Conservation (phyloP, 2,113 vertebrate species). For the Fregata magnificens region DNA sequence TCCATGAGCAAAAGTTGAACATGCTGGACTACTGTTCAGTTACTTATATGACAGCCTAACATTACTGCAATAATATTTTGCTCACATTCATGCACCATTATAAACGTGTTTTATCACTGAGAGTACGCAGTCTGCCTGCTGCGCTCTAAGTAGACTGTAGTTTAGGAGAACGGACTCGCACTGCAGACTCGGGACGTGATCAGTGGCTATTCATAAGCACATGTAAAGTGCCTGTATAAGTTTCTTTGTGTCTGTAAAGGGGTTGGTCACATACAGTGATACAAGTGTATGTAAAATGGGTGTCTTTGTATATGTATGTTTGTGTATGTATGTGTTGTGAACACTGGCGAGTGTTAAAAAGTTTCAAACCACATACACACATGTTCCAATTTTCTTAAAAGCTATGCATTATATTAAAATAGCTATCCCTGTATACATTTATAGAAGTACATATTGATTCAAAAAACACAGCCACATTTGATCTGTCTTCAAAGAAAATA, state of each 20-base stretch:
- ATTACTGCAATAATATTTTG: not conserved
- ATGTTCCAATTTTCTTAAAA: not conserved
- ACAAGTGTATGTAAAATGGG: not conserved
- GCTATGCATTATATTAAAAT: not conserved
- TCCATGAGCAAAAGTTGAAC: not conserved
- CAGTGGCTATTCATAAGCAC: not conserved
- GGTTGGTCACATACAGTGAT: not conserved
- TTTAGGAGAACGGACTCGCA: not conserved
- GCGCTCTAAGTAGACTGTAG: not conserved
- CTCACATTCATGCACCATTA: not conserved
- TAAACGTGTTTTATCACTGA: not conserved
- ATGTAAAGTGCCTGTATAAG: not conserved
- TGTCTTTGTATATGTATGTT: not conserved
- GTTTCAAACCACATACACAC: not conserved
- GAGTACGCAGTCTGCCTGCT: not conserved
- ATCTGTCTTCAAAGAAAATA: not conserved
- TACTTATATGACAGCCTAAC: not conserved
- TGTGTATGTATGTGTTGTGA: not conserved
- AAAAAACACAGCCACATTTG: not conserved
- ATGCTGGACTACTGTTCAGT: not conserved
- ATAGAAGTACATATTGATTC: not conserved
- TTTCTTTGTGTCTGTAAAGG: not conserved
- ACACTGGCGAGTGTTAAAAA: not conserved
- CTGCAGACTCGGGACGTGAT: rapidly evolving
- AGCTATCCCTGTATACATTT: not conserved